Evolutionary conservation across 2,797 vertebrate genomes (phyloP), one percentile per base, ranked within the genome.

Genomic region (Podarcis lilfordi): DNA sequence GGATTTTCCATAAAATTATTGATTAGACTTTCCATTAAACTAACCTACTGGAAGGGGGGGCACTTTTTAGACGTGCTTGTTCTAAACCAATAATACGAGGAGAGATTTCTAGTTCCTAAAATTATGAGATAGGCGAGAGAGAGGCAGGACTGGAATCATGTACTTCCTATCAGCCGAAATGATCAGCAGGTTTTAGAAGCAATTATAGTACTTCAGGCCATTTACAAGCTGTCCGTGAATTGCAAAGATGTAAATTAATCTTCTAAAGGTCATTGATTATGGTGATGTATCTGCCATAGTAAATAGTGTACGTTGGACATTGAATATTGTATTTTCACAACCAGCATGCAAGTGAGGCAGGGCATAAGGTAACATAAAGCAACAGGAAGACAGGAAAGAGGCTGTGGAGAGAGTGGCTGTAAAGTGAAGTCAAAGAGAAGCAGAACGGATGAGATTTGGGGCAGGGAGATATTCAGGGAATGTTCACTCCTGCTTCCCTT

Each of bases 1-100:
- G 76, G 82, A 88, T 88, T 88, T 88, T 43, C 87, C 82, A 74
- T 88, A 88, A 84, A 72, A 84, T 80, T 84, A 88, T 88, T 88
- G 87, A 88, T 80, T 79, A 72, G 76, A 19, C 76, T 80, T 84
- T 88, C 50, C 66, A 88, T 88, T 88, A 84, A 88, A 74, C 35
- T 84, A 88, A 88, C 75, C 64, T 61, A 59, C 74, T 84, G 45
- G 81, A 72, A 84, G 75, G 66, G 3, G 50, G 27, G 37, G 75
- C 61, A 32, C 37, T 81, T 87, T 87, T 35, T 61, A 80, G 83
- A 72, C 13, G 21, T 80, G 37, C 50, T 84, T 84, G 45, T 72
- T 80, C 68, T 84, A 61, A 80, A 61, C 50, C 27, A 80, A 72
- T 84, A 72, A 80, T 27, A 80, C 45, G 29, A 80, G 68, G 76